Evolutionary conservation across 53 echinoderm and acorn worm species (phyloP), one percentile per base, ranked within the genome.

Genomic region (Arbacia lixula): DNA sequence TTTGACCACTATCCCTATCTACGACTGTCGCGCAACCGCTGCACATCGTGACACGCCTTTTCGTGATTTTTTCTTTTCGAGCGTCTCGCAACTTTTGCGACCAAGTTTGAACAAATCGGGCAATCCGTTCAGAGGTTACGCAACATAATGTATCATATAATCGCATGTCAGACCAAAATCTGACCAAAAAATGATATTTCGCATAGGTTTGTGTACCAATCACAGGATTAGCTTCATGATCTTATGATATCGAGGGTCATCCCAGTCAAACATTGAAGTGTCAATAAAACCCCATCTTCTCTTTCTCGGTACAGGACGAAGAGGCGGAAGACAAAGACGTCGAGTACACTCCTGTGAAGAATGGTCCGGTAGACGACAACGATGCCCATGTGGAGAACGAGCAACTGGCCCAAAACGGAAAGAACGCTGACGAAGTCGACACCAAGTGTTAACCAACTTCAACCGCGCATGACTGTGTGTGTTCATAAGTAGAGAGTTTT

Each of bases 381-480:
- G 74, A 49, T 6, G 52, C 52, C 35, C 12, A 6, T 4, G 34
- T 74, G n/a, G 74, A 74, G 53, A 53, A 50, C 74, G 74, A 74
- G 16, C 33, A n/a, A 9, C 52, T 53, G 17, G 29, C 36, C 29
- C 43, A 2, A 26, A 74, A 74, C 54, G 74, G 53, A 0, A 74
- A 74, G 22, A 20, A 1, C 35, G 51, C 74, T 5, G 6, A 21
- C 8, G 72, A 72, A 25, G 74, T 51, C 32, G 53, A 74, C 74
- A 74, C 74, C 1, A 74, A 74, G 27, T 49, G 50, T 53, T 74
- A 74, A 74, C 74, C 46, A n/a, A n/a, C 69, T 69, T 69, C 43
- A 43, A 69, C 69, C 34, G 40, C 27, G 12, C 12, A 27, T 26
- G 41, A 14, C 8, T 46, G 49, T 46, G 9, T n/a, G n/a, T n/a